Base-by-base conservation (phyloP, 2,888 invertebrate species). In the Girardia tigrina region DNA sequence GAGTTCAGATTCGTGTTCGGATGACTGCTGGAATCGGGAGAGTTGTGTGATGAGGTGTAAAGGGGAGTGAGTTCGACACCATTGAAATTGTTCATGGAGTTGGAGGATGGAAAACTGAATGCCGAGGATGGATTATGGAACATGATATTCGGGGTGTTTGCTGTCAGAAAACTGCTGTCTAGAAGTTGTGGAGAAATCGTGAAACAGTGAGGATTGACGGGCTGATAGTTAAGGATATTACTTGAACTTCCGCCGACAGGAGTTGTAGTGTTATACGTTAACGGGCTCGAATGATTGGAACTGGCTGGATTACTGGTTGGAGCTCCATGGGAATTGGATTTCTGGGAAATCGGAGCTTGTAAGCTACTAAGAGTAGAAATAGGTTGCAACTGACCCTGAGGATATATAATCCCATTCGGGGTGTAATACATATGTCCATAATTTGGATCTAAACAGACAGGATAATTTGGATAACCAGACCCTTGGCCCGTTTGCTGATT, bases 341-440 rank as follows among this genome's bases (percentile, higher is more conserved):
- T 56, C 23, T 56, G 56, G n/a, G 56, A 56, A 56, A 56, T 56
- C 4, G 56, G 23, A 8, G 56, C 56, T 56, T 56, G 56, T n/a
- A 56, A 56, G 23, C 56, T 23, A 56, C 56, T 23, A 4, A 56
- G n/a, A 6, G 56, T 56, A 20, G 56, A 56, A 23, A 56, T 56
- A 20, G 56, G 56, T 56, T 56, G 56, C n/a, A 56, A 56, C n/a
- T n/a, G 56, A 56, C 56, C 56, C 23, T 56, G 56, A 12, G 56
- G 56, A 56, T 56, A 56, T 6, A 56, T 4, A 2, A 56, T 23
- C 23, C 56, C 56, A 23, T 56, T 56, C 23, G 56, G 56, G 23
- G 56, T 56, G n/a, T 56, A 56, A 16, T 56, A 56, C 56, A 56
- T 56, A 56, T n/a, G n/a, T 56, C 56, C 56, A n/a, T 56, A 56